Conservation (phyloP, 1,140 invertebrate genomes). For the Calephelis virginiensis region DNA sequence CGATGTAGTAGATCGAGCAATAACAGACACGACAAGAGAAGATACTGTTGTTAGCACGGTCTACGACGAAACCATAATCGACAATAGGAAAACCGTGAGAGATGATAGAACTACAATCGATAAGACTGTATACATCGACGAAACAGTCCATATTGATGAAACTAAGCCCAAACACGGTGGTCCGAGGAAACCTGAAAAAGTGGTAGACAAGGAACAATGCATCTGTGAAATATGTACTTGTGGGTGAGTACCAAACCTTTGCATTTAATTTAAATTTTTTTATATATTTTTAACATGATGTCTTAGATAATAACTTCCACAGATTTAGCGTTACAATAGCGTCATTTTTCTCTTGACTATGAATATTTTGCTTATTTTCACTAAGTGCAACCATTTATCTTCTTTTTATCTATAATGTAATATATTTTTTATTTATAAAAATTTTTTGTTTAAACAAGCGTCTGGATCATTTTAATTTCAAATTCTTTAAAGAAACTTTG, state of each 20-base stretch:
- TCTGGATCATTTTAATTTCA: too few relatives aligned
- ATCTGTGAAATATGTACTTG: conserved; percentile 94
- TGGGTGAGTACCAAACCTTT: conserved; percentile 83
- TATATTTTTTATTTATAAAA: too few relatives aligned
- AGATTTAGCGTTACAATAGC: too few relatives aligned
- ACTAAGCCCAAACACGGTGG: conserved; percentile 57
- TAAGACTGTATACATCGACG: conserved; percentile 53
- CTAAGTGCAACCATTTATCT: too few relatives aligned
- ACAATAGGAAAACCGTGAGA: conserved; percentile 68
- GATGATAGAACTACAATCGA: conserved; percentile 62
- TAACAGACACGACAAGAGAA: conserved; percentile 63
- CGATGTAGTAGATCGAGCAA: conserved; percentile 73
- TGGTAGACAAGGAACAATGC: conserved; percentile 86
- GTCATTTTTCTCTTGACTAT: too few relatives aligned
- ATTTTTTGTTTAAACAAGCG: too few relatives aligned
- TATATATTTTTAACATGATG: not conserved
- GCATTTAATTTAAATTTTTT: not conserved
- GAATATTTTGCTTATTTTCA: too few relatives aligned
- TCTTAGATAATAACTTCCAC: too few relatives aligned
- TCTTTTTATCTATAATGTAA: too few relatives aligned
- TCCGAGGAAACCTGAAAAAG: conserved; percentile 72
- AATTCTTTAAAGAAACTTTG: too few relatives aligned
- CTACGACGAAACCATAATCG: conserved; percentile 71
- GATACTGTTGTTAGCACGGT: conserved; percentile 62
- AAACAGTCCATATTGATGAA: conserved; percentile 56